Evolutionary conservation across 2,113 vertebrate species (phyloP), one percentile per base, ranked within the genome.

Genomic region (Ciconia boyciana): DNA sequence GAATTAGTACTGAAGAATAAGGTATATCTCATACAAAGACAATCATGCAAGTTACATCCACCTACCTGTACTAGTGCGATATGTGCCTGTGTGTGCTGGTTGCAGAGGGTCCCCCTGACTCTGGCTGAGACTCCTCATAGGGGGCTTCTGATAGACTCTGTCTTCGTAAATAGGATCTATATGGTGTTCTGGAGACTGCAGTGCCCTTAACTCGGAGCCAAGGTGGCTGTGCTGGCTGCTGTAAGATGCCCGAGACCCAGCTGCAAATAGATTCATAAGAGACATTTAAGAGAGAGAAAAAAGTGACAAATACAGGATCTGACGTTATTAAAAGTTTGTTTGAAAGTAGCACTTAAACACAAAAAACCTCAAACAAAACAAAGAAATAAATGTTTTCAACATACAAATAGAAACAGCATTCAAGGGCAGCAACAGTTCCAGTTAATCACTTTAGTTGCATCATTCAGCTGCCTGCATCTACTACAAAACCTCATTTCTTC

Each of bases 151-250:
- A 98, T 99, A 99, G 95, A 99, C 99, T 70, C 99, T 98, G 96
- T 99, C 99, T 98, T 99, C 99, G 98, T 99, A 99, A 98, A 99
- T 99, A 93, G 99, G 99, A 96, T 99, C 99, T 97, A 99, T 99
- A 89, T 99, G 99, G 97, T 99, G 99, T 61, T 99, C 99, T 19
- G 99, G 99, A 94, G 99, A 99, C 94, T 99, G 99, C 94, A 99
- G 98, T n/a, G 99, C 98, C 96, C 99, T 98, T 89, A 99, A 98
- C 93, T 99, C 99, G 3, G 99, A 98, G 94, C 99, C 99, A 96
- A 99, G 98, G 98, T 99, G 99, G 96, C 99, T 98, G 97, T 99
- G 99, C 97, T 99, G 99, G 97, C 99, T 99, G 97, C 99, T 99
- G 97, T 99, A 99, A 36, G 99, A 99, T 87, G 99, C 98, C 65